phyloP scores from a whole-genome alignment of 2,797 vertebrate species.

The Hemibagrus guttatus region DNA sequence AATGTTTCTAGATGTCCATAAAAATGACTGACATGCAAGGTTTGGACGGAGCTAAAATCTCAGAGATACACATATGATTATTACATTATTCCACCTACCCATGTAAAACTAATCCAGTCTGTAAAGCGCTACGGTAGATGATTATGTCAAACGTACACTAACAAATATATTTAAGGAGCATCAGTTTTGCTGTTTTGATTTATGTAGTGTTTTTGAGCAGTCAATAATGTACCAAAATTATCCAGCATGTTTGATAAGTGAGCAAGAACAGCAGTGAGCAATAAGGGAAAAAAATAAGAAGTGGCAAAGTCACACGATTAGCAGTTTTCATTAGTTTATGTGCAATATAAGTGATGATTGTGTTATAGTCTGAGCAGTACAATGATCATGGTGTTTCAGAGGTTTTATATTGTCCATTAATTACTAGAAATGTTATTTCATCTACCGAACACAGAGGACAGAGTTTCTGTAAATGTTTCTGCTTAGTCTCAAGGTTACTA shows the following conservation, averaged over 20 bases:
- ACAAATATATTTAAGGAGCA: not conserved
- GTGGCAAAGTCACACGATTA: not conserved
- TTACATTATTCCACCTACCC: not conserved
- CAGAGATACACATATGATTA: not conserved
- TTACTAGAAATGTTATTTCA: not conserved
- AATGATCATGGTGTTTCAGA: not conserved
- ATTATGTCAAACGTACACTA: not conserved
- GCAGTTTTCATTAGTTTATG: not conserved
- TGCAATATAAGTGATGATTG: not conserved
- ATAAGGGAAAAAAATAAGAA: not conserved
- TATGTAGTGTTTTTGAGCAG: not conserved
- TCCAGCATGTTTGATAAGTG: not conserved
- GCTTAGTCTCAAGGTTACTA: not conserved
- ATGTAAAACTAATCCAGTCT: constrained; percentile 4
- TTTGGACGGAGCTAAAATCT: not conserved
- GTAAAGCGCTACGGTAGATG: not conserved
- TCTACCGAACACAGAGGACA: not conserved
- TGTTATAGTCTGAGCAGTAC: not conserved
- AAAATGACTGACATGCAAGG: not conserved
- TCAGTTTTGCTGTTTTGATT: not conserved
- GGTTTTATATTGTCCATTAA: not conserved
- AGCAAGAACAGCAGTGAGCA: not conserved
- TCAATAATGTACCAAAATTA: not conserved
- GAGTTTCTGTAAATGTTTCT: not conserved
- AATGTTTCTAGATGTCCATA: not conserved